Base-by-base conservation (phyloP, 1,140 invertebrate species). In the Eurosta solidaginis region DNA sequence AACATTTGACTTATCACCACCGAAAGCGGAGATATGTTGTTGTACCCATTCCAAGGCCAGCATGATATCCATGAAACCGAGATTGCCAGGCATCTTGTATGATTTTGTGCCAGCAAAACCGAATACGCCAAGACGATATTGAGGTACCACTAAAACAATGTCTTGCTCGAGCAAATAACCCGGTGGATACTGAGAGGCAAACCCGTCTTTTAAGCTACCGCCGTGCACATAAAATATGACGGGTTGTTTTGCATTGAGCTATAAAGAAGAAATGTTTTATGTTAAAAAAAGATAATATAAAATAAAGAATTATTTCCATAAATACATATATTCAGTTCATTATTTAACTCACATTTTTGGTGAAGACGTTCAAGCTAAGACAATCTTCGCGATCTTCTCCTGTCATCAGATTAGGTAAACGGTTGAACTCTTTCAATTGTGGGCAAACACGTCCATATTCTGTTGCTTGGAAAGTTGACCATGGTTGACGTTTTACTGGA, bases 141-240 rank as follows among this genome's bases (percentile, higher is more conserved):
- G 96, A 0, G 93, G 88, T 1, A 93, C 93, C 4, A 96, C 93
- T 0, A 96, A 88, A 3, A 97, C 88, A 0, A 96, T 89, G 80
- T 95, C 92, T 50, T 91, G 88, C 74, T 95, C 93, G 0, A 96
- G 88, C 1, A 96, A 85, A 81, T 92, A 92, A 81, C 94, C 92
- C 0, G 94, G 92, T 1, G 92, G 92, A 82, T 94, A 93, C 0
- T 90, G 91, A 74, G 90, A 90, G 0, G 91, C 59, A 0, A 83
- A 84, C n/a, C 85, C 85, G 76, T 84, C 83, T 59, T 82, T 81
- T 52, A 82, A 87, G 22, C 84, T 82, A 12, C 90, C 79, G 79
- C 87, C 86, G 42, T 87, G 84, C 9, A 87, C 78, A 75, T 86
- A 87, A 22, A 87, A 81, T 83, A 87, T 86, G 1, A 87, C 86